These are phyloP conservation scores for Tinea pellionella DNA, from an alignment of 2,888 invertebrate species.

Conservation along the genomic window DNA sequence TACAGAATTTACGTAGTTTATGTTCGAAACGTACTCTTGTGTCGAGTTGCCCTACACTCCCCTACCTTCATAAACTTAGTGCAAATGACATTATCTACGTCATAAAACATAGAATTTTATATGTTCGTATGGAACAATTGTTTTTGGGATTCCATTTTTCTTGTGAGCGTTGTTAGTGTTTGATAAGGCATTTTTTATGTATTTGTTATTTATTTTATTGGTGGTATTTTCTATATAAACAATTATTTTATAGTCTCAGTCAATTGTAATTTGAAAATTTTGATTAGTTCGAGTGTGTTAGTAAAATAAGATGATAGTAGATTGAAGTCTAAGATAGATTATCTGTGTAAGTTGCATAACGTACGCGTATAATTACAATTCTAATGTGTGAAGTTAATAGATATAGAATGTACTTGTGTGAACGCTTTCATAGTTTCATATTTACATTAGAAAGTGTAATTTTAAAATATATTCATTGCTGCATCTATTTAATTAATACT, in stretches of 20 bases:
- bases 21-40: not conserved
- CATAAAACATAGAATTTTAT: constrained; percentile 9
- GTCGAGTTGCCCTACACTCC: not conserved
- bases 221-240: not conserved
- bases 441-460: too few species aligned
- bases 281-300: too few species aligned
- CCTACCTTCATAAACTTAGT: constrained; percentile 12
- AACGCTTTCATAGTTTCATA: too few species aligned
- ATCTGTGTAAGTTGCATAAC: too few species aligned
- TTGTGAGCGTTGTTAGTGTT: not conserved
- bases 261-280: too few species aligned
- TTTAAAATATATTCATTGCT: too few species aligned
- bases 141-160: not conserved
- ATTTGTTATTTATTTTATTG: not conserved
- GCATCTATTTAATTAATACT: too few species aligned
- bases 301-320: too few species aligned
- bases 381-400: too few species aligned
- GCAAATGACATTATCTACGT: constrained; percentile 14
- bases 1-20: not conserved
- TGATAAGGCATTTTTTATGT: not conserved
- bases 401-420: too few species aligned
- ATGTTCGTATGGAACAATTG: constrained; percentile 7
- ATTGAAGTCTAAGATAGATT: too few species aligned
- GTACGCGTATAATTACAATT: too few species aligned
- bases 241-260: not conserved